A percentile compares a stretch with the other conserved stretches of the same genome.
These are phyloP conservation scores for Trogon surrucura DNA, from an alignment of 2,113 vertebrate species.

Conservation along the genomic window DNA sequence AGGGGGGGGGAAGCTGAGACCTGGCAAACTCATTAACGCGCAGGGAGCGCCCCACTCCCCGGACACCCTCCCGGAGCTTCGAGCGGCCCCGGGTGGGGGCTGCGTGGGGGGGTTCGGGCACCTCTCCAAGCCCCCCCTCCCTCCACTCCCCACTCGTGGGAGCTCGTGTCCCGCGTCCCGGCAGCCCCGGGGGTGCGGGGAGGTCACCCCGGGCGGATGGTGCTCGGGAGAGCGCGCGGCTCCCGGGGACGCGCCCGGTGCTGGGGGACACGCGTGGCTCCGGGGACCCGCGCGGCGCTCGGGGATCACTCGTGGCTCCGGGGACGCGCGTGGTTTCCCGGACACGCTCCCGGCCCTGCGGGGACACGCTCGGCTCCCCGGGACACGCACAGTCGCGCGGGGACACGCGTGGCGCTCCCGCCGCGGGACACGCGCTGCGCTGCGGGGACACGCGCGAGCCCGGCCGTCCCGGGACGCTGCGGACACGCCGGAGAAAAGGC, in stretches of 20 bases:
- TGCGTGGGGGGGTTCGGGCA: neutral
- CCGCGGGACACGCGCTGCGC: neutral
- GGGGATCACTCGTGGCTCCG: neutral
- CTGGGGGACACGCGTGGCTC: neutral
- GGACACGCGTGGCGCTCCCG: too few species aligned
- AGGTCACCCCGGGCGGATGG: neutral
- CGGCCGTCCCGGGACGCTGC: too few species aligned
- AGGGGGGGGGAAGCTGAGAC: neutral
- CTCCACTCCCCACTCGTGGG: neutral
- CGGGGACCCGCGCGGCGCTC: neutral
- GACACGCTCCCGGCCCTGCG: neutral
- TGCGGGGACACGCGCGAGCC: too few species aligned
- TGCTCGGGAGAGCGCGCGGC: neutral
- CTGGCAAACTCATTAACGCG: neutral
- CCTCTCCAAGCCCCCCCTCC: neutral
- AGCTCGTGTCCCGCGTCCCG: neutral
- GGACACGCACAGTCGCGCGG: too few species aligned
- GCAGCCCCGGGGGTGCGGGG: neutral
- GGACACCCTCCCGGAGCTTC: neutral
- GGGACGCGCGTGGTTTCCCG: neutral
- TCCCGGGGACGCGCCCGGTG: neutral
- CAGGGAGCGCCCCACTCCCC: neutral
- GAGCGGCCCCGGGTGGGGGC: neutral
- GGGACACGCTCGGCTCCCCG: neutral
- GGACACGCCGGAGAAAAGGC: neutral